These are phyloP conservation scores for Nixonia krombeini DNA, from an alignment of 1,140 invertebrate genomes.

Conservation along the genomic window DNA sequence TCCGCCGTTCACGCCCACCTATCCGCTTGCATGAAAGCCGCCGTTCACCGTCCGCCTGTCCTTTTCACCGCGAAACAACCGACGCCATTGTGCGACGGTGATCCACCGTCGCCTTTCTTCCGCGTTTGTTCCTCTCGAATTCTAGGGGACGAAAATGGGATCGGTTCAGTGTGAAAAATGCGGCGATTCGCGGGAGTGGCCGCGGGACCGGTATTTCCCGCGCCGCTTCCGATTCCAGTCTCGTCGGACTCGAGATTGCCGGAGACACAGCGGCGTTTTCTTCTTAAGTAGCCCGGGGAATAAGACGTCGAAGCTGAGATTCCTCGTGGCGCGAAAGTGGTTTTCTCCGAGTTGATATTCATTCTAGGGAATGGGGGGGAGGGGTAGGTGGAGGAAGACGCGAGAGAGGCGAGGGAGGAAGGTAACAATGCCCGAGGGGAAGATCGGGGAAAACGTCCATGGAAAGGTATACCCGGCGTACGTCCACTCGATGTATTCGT, in stretches of 20 bases:
- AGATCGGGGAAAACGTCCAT: slow-evolving; percentile 7
- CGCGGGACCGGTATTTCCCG: too few relatives aligned
- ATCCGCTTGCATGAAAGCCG: background rate
- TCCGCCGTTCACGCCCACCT: background rate
- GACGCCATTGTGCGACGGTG: slow-evolving; percentile 2
- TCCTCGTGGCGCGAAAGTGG: slow-evolving; percentile 4
- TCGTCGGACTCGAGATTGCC: slow-evolving; percentile 5
- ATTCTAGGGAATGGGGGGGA: background rate
- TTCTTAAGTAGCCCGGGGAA: background rate
- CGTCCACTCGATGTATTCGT: slow-evolving; percentile 50
- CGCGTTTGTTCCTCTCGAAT: background rate
- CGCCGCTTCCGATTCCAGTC: slow-evolving; percentile 3
- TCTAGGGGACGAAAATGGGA: background rate
- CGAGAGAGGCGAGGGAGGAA: background rate
- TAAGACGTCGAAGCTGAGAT: background rate
- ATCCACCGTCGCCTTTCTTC: slow-evolving; percentile 4
- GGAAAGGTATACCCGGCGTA: slow-evolving; percentile 9
- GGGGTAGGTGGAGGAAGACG: background rate
- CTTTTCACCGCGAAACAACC: slow-evolving; percentile 14
- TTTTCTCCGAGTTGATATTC: too few relatives aligned
- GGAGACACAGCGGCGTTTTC: slow-evolving; percentile 3
- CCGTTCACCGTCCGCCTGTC: slow-evolving; percentile 14
- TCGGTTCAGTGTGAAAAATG: too few relatives aligned
- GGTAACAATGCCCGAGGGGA: background rate
- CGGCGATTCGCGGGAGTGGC: too few relatives aligned